Percentiles rank a stretch among this genome's conserved stretches.
Evolutionary conservation across 2,888 invertebrate genomes (phyloP).

Genomic region (Phengaris alcon): DNA sequence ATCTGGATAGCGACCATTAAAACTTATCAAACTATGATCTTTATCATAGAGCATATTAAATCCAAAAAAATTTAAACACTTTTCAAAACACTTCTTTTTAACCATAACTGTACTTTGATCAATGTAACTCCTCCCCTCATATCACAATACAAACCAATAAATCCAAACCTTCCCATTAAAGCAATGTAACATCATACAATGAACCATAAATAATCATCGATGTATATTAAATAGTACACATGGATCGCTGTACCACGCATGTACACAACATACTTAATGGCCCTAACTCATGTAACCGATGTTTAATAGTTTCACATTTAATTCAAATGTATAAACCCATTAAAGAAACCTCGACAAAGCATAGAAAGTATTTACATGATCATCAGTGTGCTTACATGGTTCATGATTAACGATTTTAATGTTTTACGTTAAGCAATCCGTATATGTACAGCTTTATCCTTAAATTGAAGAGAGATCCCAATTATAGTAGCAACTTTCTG

Average conservation of each 20-base stretch:
- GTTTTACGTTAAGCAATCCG: too few species aligned
- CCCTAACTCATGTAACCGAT: not conserved
- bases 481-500: too few species aligned
- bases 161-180: conserved; percentile 9
- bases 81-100: not conserved
- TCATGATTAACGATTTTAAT: too few species aligned
- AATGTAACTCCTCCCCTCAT: not conserved
- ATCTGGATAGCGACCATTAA: too few species aligned
- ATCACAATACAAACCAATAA: conserved; percentile 34
- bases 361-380: too few species aligned
- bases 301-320: conserved; percentile 13
- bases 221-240: conserved; percentile 26
- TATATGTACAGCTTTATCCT: too few species aligned
- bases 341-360: too few species aligned
- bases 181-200: conserved; percentile 14
- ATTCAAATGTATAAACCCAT: conserved; percentile 1
- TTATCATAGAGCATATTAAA: too few species aligned
- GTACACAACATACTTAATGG: conserved; percentile 16
- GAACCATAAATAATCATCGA: conserved; percentile 25
- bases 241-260: conserved; percentile 1
- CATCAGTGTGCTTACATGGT: too few species aligned
- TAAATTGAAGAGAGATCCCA: too few species aligned
- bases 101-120: not conserved
- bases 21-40: too few species aligned
- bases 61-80: too few species aligned